phyloP scores from a whole-genome alignment of 2,113 vertebrate genomes.

The Tachycineta bicolor region DNA sequence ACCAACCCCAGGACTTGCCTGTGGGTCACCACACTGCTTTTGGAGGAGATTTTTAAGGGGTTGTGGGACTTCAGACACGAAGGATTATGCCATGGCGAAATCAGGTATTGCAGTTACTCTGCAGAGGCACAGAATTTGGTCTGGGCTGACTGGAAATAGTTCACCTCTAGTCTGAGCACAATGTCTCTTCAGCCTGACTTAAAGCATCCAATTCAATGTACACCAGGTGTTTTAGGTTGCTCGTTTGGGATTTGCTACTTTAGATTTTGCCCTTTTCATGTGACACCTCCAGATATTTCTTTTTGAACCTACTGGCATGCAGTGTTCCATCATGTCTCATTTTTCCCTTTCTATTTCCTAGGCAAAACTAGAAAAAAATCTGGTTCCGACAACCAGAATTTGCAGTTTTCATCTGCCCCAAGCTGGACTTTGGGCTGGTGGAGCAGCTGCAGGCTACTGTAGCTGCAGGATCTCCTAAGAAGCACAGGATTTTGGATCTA shows the following conservation, averaged over 20 bases:
- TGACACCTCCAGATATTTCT: neutral
- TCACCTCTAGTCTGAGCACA: neutral
- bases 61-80: rapidly evolving
- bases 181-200: neutral
- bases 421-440: neutral
- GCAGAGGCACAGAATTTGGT: neutral
- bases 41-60: neutral
- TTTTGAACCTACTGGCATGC: neutral
- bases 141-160: neutral
- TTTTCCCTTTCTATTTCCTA: neutral
- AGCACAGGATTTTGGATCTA: neutral
- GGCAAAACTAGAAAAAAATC: neutral
- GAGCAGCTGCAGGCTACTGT: neutral
- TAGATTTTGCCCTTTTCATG: neutral
- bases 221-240: neutral
- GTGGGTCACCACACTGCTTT: neutral
- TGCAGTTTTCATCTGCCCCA: neutral
- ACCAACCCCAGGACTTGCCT: too few species aligned
- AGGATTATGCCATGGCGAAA: neutral
- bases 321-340: neutral
- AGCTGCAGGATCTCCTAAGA: neutral
- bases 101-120: too few species aligned
- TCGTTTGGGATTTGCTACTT: neutral
- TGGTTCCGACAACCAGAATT: neutral
- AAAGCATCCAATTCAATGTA: neutral